phyloP scores from a whole-genome alignment of 2,113 vertebrate species.

The Heterocephalus glaber region DNA sequence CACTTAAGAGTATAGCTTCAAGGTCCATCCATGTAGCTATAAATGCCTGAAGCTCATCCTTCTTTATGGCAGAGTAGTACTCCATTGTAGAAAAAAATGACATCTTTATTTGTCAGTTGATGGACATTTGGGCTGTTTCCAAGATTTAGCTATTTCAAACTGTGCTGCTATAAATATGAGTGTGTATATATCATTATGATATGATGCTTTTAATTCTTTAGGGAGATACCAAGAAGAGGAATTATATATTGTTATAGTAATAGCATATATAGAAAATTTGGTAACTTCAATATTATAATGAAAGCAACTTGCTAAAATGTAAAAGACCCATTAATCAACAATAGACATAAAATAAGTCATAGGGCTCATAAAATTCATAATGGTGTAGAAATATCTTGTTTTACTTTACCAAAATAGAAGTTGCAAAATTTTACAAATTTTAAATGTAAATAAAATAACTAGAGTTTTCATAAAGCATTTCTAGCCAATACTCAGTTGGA shows the following conservation, averaged over 20 bases:
- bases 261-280: background rate
- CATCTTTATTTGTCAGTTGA: too few species aligned
- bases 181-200: too few species aligned
- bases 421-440: background rate
- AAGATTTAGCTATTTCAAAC: too few species aligned
- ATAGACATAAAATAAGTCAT: background rate
- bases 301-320: background rate
- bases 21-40: too few species aligned
- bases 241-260: background rate
- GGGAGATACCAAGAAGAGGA: background rate
- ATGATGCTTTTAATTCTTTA: too few species aligned
- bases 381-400: background rate
- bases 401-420: background rate
- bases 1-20: too few species aligned
- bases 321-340: background rate
- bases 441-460: background rate
- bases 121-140: too few species aligned
- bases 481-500: background rate
- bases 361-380: background rate
- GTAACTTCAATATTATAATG: background rate
- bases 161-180: too few species aligned
- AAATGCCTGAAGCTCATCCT: too few species aligned
- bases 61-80: too few species aligned
- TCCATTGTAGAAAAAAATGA: too few species aligned
- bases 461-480: background rate